These are phyloP conservation scores for Octodon degus DNA, from an alignment of 2,113 vertebrate genomes.

Conservation along the genomic window DNA sequence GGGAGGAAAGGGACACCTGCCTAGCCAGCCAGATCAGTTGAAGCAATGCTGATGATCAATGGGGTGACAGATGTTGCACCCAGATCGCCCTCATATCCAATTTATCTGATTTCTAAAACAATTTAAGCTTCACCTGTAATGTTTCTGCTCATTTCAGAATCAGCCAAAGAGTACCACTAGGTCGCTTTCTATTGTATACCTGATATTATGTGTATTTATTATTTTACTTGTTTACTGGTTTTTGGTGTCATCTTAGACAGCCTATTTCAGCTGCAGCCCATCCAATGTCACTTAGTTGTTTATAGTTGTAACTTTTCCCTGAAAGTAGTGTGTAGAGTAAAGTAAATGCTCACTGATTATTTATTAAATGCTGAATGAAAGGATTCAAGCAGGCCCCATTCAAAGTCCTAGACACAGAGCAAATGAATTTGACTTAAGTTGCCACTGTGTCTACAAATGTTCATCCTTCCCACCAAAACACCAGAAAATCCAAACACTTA, in stretches of 20 bases:
- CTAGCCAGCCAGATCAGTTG: too few species aligned
- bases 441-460: neutral
- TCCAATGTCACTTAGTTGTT: neutral
- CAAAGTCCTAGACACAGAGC: neutral
- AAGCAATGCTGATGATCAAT: too few species aligned
- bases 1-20: too few species aligned
- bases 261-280: neutral
- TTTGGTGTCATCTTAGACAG: neutral
- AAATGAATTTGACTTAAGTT: neutral
- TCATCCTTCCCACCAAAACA: neutral
- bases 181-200: neutral
- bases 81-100: too few species aligned
- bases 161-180: neutral
- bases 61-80: too few species aligned
- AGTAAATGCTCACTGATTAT: neutral
- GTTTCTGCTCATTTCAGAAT: neutral
- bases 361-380: conserved; percentile 13
- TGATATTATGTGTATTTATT: neutral
- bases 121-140: neutral
- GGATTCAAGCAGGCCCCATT: neutral
- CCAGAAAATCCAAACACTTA: neutral
- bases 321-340: neutral
- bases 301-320: neutral
- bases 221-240: neutral
- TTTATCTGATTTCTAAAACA: neutral